Base-by-base conservation (phyloP, 2,113 vertebrate species). In the Zeus faber region DNA sequence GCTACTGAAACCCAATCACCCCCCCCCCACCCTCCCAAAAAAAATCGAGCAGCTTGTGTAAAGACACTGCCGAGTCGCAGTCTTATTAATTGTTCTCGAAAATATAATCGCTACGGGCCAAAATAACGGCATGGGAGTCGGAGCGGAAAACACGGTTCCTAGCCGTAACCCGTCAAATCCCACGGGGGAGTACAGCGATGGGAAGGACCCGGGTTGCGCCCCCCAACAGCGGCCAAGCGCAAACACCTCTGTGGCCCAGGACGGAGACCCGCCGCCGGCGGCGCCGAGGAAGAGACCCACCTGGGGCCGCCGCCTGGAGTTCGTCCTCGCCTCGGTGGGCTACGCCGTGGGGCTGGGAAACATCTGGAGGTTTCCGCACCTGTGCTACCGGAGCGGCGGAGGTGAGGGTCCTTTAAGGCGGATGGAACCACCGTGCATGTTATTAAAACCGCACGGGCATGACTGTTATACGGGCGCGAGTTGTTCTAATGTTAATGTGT, bases 281-380 rank as follows among this genome's bases (percentile, higher is more conserved):
- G 16, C n/a, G 31, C 8, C 0, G 29, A 31, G 2, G 5, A 31
- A 4, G 52, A 80, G 89, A 77, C 77, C 77, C 31, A 85, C 78
- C 0, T 89, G 89, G 88, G 65, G 71, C 5, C 68, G 84, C 1
- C 80, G 70, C n/a, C 27, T 89, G 23, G 88, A 90, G 72, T 89
- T 90, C 72, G 70, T 88, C 44, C 72, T 89, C 37, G 84, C 87
- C 0, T 56, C 88, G 1, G 76, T 90, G 14, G 89, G 89, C 0
- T 88, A 89, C 48, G 86, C 87, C 4, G 89, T 90, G 62, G 89
- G 89, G 17, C 79, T 89, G 16, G 88, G 89, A 9, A 90, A 89
- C 16, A 74, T 90, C 14, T 90, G 89, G 89, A 74, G 89, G 54
- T 90, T 90, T 45, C 88, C 88, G 1, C 89, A 89, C 62, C 82